phyloP scores from a whole-genome alignment of 2,797 vertebrate genomes.

The Delichon dasypus region DNA sequence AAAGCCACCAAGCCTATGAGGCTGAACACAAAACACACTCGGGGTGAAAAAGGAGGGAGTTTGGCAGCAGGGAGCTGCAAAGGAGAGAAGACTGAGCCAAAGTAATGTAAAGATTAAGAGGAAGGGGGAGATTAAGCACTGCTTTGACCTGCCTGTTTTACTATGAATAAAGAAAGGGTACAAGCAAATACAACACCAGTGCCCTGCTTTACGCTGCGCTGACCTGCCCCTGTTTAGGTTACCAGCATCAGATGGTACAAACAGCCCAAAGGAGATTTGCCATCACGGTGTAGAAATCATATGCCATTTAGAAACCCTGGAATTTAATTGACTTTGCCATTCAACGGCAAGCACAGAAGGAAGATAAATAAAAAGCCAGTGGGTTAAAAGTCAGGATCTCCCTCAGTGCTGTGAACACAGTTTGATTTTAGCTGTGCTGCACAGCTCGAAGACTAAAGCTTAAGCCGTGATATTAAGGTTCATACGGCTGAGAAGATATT shows the following conservation, averaged over 20 bases:
- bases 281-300: background rate
- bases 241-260: background rate
- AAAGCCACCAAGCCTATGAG: background rate
- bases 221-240: background rate
- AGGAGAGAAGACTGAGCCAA: background rate
- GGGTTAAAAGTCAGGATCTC: slow-evolving; percentile 30
- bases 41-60: background rate
- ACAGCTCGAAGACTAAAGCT: background rate
- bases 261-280: background rate
- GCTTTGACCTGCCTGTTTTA: background rate
- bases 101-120: background rate
- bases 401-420: background rate
- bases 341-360: background rate
- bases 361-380: slow-evolving; percentile 20
- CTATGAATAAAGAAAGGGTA: background rate
- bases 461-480: slow-evolving; percentile 21
- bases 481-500: background rate
- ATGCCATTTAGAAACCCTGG: background rate
- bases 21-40: background rate
- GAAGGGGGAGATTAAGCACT: background rate
- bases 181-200: background rate
- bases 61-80: background rate
- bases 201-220: background rate
- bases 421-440: background rate
- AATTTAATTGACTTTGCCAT: slow-evolving; percentile 12